Conservation (phyloP, 2,797 vertebrate genomes). For the Megalops cyprinoides region DNA sequence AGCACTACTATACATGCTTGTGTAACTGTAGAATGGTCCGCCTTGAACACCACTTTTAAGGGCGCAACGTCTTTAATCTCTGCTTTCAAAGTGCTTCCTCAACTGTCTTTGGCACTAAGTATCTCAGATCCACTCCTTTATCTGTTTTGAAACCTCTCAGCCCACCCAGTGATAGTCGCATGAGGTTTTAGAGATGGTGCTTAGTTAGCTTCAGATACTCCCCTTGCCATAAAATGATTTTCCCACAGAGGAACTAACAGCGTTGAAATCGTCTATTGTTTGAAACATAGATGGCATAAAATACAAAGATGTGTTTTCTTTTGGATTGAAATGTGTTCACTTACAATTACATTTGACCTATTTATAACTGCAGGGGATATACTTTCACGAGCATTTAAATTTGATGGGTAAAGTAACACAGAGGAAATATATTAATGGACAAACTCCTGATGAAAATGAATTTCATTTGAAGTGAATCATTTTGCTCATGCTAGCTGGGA, state of each 20-base stretch:
- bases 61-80: neutral
- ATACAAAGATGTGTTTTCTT: neutral
- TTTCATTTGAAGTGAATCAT: no score
- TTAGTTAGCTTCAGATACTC: neutral
- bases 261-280: neutral
- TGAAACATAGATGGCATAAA: neutral
- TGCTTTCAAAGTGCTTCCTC: neutral
- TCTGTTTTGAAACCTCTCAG: neutral
- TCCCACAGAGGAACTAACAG: neutral
- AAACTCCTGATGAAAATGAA: no score
- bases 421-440: no score
- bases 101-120: neutral
- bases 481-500: no score
- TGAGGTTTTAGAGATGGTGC: neutral
- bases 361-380: neutral
- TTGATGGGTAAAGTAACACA: no score
- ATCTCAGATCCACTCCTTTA: neutral
- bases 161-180: neutral
- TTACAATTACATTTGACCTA: neutral
- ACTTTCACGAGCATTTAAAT: no score
- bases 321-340: neutral
- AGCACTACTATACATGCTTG: neutral
- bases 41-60: no score
- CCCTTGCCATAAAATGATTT: neutral
- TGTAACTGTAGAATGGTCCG: constrained; percentile 12